Percentiles rank a stretch among this genome's conserved stretches.
Evolutionary conservation across 2,797 vertebrate species (phyloP).

Genomic region (Acanthurus leucopareius): DNA sequence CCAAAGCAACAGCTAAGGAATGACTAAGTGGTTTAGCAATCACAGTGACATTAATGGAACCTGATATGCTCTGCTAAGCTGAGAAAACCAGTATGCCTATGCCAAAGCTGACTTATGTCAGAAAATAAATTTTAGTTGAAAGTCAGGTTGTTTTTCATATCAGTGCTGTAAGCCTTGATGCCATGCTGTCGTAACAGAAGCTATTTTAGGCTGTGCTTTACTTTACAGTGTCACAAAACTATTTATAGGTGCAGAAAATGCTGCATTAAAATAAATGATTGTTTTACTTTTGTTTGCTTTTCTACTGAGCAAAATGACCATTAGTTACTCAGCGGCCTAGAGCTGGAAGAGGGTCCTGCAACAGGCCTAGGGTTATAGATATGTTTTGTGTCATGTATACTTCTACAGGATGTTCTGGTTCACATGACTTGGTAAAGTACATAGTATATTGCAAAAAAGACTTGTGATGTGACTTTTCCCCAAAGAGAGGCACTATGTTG

Average conservation of each 20-base stretch:
- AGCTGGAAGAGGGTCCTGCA: not conserved
- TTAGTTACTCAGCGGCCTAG: not conserved
- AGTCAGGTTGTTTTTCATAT: constrained; percentile 56
- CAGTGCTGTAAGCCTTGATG: constrained; percentile 34
- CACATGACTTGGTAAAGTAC: not conserved
- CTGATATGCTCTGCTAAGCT: constrained; percentile 33
- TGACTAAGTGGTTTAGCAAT: constrained; percentile 57
- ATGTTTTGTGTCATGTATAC: not conserved
- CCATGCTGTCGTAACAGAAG: constrained; percentile 40
- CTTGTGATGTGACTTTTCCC: not conserved
- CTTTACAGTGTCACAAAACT: constrained; percentile 1
- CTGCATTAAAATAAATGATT: not conserved
- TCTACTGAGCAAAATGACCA: not conserved
- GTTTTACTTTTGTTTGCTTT: not conserved
- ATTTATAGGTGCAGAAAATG: constrained; percentile 5
- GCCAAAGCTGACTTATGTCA: constrained; percentile 56
- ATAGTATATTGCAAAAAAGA: constrained; percentile 1
- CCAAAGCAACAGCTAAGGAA: constrained; percentile 39
- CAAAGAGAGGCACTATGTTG: not conserved
- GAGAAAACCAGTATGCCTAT: constrained; percentile 40
- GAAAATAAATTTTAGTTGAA: constrained; percentile 59
- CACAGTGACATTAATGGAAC: constrained; percentile 66
- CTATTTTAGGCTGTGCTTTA: constrained; percentile 24
- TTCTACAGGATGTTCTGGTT: not conserved
- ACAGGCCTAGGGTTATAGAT: not conserved